These are phyloP conservation scores for Ascaphus truei DNA, from an alignment of 2,113 vertebrate genomes.

Conservation along the genomic window DNA sequence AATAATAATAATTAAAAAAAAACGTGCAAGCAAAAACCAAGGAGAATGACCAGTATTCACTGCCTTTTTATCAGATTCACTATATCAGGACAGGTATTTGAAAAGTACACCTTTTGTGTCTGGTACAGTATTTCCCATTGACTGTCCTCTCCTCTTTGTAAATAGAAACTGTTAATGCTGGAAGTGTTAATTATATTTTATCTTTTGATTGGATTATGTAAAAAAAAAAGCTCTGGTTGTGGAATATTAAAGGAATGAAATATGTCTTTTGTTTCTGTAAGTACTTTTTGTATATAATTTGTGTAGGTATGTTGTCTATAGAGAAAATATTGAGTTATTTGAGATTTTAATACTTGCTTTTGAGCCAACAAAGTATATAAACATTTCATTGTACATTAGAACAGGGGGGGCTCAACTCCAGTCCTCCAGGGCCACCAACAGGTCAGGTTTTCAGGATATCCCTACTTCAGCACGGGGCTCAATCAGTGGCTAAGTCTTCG, in stretches of 20 bases:
- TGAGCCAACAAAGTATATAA: too few species aligned
- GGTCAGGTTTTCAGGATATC: too few species aligned
- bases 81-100: not conserved
- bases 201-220: conserved; percentile 72
- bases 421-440: too few species aligned
- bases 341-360: too few species aligned
- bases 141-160: conserved; percentile 49
- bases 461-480: too few species aligned
- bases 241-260: conserved; percentile 71
- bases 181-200: conserved; percentile 68
- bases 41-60: not conserved
- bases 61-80: not conserved
- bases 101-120: conserved; percentile 49
- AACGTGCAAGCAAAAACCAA: not conserved
- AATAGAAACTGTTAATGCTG: conserved; percentile 63
- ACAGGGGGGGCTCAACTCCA: too few species aligned
- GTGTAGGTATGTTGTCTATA: not conserved
- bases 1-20: too few species aligned
- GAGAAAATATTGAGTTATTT: not conserved
- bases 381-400: too few species aligned
- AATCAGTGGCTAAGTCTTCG: too few species aligned
- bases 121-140: conserved; percentile 42
- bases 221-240: conserved; percentile 60
- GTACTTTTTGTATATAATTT: conserved; percentile 40
- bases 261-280: conserved; percentile 58